Evolutionary conservation across 1,140 invertebrate genomes (phyloP).

Genomic region (Lordiphosa collinella): DNA sequence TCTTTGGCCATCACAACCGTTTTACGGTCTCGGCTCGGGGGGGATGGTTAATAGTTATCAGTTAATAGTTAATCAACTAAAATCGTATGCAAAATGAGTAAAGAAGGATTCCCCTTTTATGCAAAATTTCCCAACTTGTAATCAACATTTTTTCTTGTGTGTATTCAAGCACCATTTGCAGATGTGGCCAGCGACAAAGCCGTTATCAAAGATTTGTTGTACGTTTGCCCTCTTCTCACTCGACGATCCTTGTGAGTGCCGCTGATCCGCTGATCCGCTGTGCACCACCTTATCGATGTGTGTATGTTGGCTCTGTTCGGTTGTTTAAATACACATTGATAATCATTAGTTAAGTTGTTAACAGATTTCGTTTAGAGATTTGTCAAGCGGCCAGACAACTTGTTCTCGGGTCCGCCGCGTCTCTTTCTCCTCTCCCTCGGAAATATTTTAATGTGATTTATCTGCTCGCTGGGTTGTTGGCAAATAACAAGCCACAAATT

Average conservation of each 20-base stretch:
- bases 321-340: slow-evolving; percentile 64
- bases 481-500: slow-evolving; percentile 16
- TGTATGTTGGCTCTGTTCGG: slow-evolving; percentile 25
- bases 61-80: too few species aligned
- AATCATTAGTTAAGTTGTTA: slow-evolving; percentile 77
- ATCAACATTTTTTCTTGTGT: slow-evolving; percentile 29
- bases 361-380: slow-evolving; percentile 71
- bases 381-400: slow-evolving; percentile 42
- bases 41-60: too few species aligned
- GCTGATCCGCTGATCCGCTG: too few species aligned
- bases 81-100: too few species aligned
- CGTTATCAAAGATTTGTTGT: slow-evolving; percentile 60
- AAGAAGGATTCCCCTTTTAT: neutral
- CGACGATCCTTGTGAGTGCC: too few species aligned
- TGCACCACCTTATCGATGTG: slow-evolving; percentile 29
- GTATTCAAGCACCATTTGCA: slow-evolving; percentile 25
- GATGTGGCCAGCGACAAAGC: slow-evolving; percentile 53
- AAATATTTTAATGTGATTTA: slow-evolving; percentile 77
- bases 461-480: slow-evolving; percentile 21
- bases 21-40: too few species aligned
- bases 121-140: too few species aligned
- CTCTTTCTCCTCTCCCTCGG: slow-evolving; percentile 8
- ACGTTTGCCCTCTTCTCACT: slow-evolving; percentile 5
- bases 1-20: too few species aligned
- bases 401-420: slow-evolving; percentile 12